phyloP scores from a whole-genome alignment of 2,888 invertebrate genomes.

The Spatulosminthurus flaviceps region DNA sequence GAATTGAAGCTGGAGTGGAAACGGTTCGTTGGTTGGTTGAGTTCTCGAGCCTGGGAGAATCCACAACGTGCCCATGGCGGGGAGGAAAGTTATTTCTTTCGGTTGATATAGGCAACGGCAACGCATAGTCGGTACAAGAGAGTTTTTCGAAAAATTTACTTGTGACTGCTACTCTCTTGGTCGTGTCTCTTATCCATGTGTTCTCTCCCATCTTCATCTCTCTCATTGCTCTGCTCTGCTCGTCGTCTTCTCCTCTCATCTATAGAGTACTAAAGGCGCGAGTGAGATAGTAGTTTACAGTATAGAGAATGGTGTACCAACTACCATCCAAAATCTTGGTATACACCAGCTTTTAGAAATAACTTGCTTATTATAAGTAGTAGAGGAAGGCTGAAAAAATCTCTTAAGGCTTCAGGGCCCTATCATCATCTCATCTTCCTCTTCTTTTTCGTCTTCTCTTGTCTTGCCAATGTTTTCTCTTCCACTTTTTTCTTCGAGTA shows the following conservation, averaged over 20 bases:
- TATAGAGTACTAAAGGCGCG: not conserved
- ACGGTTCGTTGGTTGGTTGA: conserved; percentile 37
- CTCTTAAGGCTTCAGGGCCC: conserved; percentile 46
- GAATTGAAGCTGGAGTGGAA: conserved; percentile 46
- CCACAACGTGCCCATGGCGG: conserved; percentile 46
- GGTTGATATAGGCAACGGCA: conserved; percentile 45
- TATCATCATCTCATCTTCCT: conserved; percentile 41
- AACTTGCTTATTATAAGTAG: conserved; percentile 15
- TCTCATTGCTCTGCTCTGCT: conserved; percentile 12
- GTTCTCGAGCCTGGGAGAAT: conserved; percentile 47
- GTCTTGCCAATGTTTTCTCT: conserved; percentile 43
- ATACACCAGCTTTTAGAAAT: conserved; percentile 2
- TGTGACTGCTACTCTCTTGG: conserved; percentile 7
- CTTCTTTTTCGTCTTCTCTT: conserved; percentile 24
- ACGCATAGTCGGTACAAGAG: conserved; percentile 36
- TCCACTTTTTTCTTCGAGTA: not conserved
- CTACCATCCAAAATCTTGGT: not conserved
- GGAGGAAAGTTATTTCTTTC: conserved; percentile 48
- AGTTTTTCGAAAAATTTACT: conserved; percentile 43
- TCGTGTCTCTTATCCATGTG: conserved; percentile 31
- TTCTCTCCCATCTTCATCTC: conserved; percentile 37
- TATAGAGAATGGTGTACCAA: not conserved
- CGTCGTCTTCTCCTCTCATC: not conserved
- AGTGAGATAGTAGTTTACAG: not conserved
- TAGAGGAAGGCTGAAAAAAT: conserved; percentile 7